Percentiles rank a stretch among this genome's conserved stretches.
These are phyloP conservation scores for Hydrocynus forskahlii DNA, from an alignment of 2,797 vertebrate species.

Conservation along the genomic window DNA sequence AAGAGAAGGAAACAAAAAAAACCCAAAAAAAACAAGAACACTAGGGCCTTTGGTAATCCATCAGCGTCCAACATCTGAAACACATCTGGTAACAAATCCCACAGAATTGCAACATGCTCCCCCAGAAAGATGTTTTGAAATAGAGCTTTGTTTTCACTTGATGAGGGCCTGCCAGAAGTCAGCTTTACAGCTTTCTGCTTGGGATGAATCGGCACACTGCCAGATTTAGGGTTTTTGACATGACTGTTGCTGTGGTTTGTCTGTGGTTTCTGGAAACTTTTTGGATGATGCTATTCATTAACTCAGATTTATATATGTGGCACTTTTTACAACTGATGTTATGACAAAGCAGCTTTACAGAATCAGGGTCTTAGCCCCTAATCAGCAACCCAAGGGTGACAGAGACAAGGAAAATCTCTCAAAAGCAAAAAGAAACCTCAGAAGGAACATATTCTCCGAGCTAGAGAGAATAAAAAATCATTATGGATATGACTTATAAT, in stretches of 20 bases:
- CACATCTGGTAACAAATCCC: conserved; percentile 19
- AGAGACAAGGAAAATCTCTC: no score
- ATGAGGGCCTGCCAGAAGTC: not conserved
- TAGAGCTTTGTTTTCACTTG: conserved; percentile 5
- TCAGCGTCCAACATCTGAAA: conserved; percentile 19
- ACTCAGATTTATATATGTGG: no score
- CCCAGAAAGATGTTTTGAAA: not conserved
- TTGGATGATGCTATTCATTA: not conserved
- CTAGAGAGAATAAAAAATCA: no score
- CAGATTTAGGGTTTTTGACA: not conserved
- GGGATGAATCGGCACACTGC: not conserved
- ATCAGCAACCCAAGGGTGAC: no score
- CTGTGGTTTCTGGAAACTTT: not conserved
- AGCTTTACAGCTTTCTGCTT: not conserved
- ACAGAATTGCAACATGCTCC: conserved; percentile 9
- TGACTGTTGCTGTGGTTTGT: not conserved
- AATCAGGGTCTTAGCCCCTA: no score
- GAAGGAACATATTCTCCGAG: no score
- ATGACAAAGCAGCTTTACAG: no score
- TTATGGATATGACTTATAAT: no score
- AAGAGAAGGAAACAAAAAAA: not conserved
- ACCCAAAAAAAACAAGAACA: not conserved
- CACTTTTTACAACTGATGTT: no score
- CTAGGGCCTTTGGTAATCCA: conserved; percentile 14
- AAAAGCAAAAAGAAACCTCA: no score